Base-by-base conservation (phyloP, 2,888 invertebrate genomes). In the Harpagoxenus sublaevis region DNA sequence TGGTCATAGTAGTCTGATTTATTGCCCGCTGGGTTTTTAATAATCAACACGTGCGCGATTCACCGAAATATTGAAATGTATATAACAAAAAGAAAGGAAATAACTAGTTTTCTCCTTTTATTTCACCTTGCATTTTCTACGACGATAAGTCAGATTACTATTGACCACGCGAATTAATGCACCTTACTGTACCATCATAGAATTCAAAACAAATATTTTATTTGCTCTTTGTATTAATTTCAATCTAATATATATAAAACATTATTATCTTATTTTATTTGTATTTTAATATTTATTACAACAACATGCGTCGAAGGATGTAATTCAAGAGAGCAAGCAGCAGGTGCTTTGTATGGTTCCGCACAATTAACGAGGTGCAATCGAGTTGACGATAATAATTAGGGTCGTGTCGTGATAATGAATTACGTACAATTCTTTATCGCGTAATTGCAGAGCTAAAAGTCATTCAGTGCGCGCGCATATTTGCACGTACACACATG, bases 371-470 rank as follows among this genome's bases (percentile, higher is more conserved):
- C 75, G 77, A 85, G 42, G 55, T 79, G 83, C 55, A 74, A 57
- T 83, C 63, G 55, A 83, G 75, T 62, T 55, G 70, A 83, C 55
- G 83, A 63, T 63, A 83, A 83, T 83, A 83, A 85, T 83, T 63
- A 77, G 51, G 31, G 48, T 63, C 51, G 39, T 8, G 28, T 45
- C 31, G n/a, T 45, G 70, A 71, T 83, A 83, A 77, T 53, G 57
- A 65, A 62, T 77, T 53, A 60, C 60, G 68, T 35, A 68, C 28
- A 68, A 62, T 83, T 12, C 31, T 83, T 83, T 78, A 78, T 83
- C 82, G 63, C 53, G 42, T 75, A 82, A 82, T 74, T 82, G 42
- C 53, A 15, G 31, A 63, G 53, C 28, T 62, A 62, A 74, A 39
- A 62, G 8, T 39, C 39, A 5, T 74, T 10, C 55, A 45, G n/a